Conservation (phyloP, 2,797 vertebrate species). For the Heterohyrax brucei region DNA sequence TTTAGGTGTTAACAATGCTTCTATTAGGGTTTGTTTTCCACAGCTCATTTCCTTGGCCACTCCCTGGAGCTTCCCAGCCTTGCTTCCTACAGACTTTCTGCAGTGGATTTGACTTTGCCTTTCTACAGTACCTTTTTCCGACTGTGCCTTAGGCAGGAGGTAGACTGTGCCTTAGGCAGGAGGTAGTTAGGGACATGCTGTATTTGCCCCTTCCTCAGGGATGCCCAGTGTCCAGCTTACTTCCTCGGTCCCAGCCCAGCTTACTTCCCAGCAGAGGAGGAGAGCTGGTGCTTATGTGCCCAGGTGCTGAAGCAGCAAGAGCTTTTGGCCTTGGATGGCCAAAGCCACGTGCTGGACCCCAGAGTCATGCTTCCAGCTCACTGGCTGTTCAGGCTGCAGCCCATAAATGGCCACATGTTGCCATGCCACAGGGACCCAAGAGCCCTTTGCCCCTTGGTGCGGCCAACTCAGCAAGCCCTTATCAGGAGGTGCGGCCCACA, state of each 20-base stretch:
- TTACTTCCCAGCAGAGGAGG: slow-evolving; percentile 15
- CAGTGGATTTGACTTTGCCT: background rate
- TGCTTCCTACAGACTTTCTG: slow-evolving; percentile 10
- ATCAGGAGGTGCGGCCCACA: slow-evolving; percentile 79
- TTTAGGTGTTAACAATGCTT: background rate
- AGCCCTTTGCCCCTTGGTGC: slow-evolving; percentile 75
- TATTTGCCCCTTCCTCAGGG: background rate
- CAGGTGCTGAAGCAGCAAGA: background rate
- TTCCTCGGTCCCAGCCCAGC: background rate
- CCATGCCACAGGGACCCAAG: background rate
- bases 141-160: background rate
- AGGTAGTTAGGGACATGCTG: background rate
- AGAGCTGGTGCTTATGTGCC: slow-evolving; percentile 1
- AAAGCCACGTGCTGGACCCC: background rate
- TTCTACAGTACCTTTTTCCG: slow-evolving; percentile 1
- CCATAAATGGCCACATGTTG: background rate
- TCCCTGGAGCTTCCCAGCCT: background rate
- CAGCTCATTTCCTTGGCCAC: slow-evolving; percentile 23
- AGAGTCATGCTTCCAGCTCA: background rate
- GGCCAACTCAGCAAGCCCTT: slow-evolving; percentile 65
- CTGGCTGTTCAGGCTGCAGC: background rate
- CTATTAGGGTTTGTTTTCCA: slow-evolving; percentile 35
- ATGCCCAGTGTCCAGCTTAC: background rate
- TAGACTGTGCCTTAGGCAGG: background rate
- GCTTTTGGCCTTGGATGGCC: background rate